Evolutionary conservation across 2,797 vertebrate genomes (phyloP), one percentile per base, ranked within the genome.

Genomic region (Clarias fuscus): DNA sequence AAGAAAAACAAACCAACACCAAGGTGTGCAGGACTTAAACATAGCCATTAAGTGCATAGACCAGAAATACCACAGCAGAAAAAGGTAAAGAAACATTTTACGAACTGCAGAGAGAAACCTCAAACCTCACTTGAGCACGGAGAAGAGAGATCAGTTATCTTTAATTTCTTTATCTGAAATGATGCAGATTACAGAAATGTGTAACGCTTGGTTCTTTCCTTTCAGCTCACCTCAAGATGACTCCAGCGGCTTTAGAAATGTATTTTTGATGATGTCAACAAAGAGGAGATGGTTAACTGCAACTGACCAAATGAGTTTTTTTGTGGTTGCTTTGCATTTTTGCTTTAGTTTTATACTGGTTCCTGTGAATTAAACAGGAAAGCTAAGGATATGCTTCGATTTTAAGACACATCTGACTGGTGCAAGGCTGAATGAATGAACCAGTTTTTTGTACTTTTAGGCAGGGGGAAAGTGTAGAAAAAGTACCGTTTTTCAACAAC

Each of bases 301-400:
- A 92, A 94, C 92, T 86, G 88, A 89, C 87, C 88, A 92, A 94
- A 94, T 93, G 88, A 88, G 88, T 89, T 93, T 91, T 92, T 92
- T 89, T 95, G 93, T 93, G 94, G 93, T 93, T 80, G 70, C 91
- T 94, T 93, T 92, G 33, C 94, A 13, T 91, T 92, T 70, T 90
- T 92, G 92, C 89, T 87, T 84, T 93, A 85, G 68, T 40, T 91
- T 93, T 94, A 94, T 91, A 92, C 88, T 94, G 93, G 91, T 93
- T 94, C 90, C 90, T 91, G 80, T 89, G 90, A 90, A 94, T 93
- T 93, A 93, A 93, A 94, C 93, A 92, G 88, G 88, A 85, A 89
- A 92, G 91, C 92, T 92, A 88, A 75, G 82, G 82, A 80, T 67
- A n/a, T 85, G 85, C 61, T 86, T 76, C 76, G 75, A 81, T 85